phyloP scores from a whole-genome alignment of 2,797 vertebrate species.

The Anas georgica region DNA sequence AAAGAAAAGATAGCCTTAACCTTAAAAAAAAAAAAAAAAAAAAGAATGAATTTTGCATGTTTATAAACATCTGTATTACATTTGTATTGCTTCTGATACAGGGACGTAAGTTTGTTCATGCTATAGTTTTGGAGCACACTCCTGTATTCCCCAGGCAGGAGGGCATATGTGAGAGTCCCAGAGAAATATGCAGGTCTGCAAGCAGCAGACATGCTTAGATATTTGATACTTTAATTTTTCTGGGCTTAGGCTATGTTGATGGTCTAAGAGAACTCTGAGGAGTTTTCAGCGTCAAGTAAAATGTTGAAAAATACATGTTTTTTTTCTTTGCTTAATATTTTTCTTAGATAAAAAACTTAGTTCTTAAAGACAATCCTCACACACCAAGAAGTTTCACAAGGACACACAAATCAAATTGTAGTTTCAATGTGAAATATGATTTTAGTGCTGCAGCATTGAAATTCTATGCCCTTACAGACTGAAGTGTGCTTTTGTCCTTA shows the following conservation, averaged over 20 bases:
- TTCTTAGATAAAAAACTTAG: not conserved
- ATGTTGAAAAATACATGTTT: not conserved
- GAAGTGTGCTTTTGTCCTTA: not conserved
- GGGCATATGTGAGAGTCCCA: rapidly evolving
- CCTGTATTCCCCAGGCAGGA: not conserved
- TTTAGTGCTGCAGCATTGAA: not conserved
- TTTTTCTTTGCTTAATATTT: not conserved
- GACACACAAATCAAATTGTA: not conserved
- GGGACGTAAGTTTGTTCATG: not conserved
- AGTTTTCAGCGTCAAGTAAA: not conserved
- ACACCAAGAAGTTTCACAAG: rapidly evolving
- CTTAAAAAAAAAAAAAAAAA: not conserved
- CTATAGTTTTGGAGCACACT: not conserved
- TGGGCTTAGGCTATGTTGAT: rapidly evolving
- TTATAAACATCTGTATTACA: not conserved
- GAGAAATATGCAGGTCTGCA: not conserved
- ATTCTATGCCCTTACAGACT: not conserved
- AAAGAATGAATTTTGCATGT: not conserved
- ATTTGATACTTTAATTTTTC: not conserved
- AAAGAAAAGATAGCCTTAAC: not conserved
- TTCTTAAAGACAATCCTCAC: not conserved
- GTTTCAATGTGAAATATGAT: not conserved
- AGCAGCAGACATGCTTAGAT: not conserved
- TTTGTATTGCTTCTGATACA: not conserved
- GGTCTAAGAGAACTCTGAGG: not conserved